Percentiles rank a stretch among this genome's conserved stretches.
Conservation (phyloP, 2,888 invertebrate species). For the Fissipunctia ypsillon region DNA sequence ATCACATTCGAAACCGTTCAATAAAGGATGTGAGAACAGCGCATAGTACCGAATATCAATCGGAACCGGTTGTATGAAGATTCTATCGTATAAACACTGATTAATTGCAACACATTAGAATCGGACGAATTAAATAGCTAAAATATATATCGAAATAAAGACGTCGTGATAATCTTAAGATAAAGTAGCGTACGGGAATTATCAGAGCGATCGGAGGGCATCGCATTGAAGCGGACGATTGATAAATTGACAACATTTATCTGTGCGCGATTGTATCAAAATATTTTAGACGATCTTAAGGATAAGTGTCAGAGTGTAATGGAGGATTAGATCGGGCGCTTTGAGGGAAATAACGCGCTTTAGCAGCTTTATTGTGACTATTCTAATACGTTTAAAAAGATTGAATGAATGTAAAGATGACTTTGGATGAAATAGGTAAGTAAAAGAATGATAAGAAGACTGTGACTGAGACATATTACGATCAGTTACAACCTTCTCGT, state of each 20-base stretch:
- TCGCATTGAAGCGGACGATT: slow-evolving; percentile 75
- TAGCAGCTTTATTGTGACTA: slow-evolving; percentile 61
- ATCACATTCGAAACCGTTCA: slow-evolving; percentile 49
- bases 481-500: neutral
- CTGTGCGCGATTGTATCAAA: slow-evolving; percentile 88
- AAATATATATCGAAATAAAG: slow-evolving; percentile 83
- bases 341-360: slow-evolving; percentile 67
- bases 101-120: slow-evolving; percentile 78
- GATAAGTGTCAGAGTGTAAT: slow-evolving; percentile 87
- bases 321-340: slow-evolving; percentile 77
- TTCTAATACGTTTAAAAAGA: slow-evolving; percentile 46
- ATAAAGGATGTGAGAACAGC: slow-evolving; percentile 68
- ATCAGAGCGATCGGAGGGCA: slow-evolving; percentile 79
- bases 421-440: slow-evolving; percentile 13
- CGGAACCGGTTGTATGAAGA: slow-evolving; percentile 64
- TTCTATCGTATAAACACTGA: slow-evolving; percentile 67
- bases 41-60: slow-evolving; percentile 52
- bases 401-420: slow-evolving; percentile 45
- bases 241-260: slow-evolving; percentile 89
- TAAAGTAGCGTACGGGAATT: slow-evolving; percentile 83
- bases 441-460: slow-evolving; percentile 8
- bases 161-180: slow-evolving; percentile 87
- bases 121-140: slow-evolving; percentile 75
- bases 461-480: slow-evolving; percentile 6
- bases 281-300: slow-evolving; percentile 86